Evolutionary conservation across 1,140 invertebrate genomes (phyloP).

Genomic region (Probaryconus sp.): DNA sequence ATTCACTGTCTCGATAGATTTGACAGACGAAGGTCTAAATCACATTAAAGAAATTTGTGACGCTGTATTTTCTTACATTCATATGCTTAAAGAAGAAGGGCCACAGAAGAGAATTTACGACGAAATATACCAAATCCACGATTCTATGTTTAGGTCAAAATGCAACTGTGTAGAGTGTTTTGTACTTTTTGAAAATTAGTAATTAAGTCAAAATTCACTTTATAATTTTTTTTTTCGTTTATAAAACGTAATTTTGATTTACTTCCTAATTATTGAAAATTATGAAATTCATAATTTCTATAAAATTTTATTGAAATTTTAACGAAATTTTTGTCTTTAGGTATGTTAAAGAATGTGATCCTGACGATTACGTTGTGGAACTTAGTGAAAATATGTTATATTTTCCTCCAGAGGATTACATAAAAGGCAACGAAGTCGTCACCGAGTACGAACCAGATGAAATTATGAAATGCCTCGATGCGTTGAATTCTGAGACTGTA

Average conservation of each 20-base stretch:
- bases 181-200: constrained; percentile 1
- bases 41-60: constrained; percentile 84
- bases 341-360: constrained; percentile 83
- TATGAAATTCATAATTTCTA: too few relatives aligned
- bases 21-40: constrained; percentile 88
- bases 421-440: constrained; percentile 83
- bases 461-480: constrained; percentile 82
- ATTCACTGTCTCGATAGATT: constrained; percentile 85
- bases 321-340: constrained; percentile 66
- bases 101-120: constrained; percentile 85
- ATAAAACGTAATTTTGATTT: too few relatives aligned
- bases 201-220: too few relatives aligned
- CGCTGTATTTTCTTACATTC: constrained; percentile 86
- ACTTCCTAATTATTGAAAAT: too few relatives aligned
- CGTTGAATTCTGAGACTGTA: constrained; percentile 84
- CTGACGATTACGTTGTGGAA: constrained; percentile 88
- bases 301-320: too few relatives aligned
- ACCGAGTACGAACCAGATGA: constrained; percentile 88
- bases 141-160: constrained; percentile 80
- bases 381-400: constrained; percentile 89
- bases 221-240: too few relatives aligned
- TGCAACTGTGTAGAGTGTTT: neutral
- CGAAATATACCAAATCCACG: constrained; percentile 84
- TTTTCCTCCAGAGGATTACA: constrained; percentile 86
- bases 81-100: constrained; percentile 81